Evolutionary conservation across 2,797 vertebrate genomes (phyloP).

Genomic region (Cynodonichthys magdalenae): DNA sequence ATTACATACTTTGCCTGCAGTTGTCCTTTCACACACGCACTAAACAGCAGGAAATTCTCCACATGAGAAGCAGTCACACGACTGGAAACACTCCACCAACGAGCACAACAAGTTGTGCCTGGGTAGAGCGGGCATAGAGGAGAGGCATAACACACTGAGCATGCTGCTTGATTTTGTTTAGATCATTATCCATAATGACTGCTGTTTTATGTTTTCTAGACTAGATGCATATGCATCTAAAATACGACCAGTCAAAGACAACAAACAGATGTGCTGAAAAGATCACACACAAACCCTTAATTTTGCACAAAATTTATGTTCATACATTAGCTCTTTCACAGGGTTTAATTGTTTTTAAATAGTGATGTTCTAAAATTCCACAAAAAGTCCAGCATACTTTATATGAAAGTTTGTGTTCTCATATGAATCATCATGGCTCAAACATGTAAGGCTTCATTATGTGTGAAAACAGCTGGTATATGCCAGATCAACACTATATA

Average conservation of each 20-base stretch:
- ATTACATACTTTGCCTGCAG: background rate
- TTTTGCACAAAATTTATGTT: background rate
- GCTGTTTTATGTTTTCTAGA: background rate
- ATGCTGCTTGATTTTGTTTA: background rate
- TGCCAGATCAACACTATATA: background rate
- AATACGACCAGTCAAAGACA: background rate
- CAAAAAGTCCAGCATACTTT: background rate
- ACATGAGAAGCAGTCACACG: background rate
- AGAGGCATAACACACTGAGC: background rate
- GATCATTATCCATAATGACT: background rate
- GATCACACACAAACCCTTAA: background rate
- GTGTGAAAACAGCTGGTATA: background rate
- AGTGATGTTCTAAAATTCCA: background rate
- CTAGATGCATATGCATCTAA: background rate
- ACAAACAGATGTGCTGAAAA: background rate
- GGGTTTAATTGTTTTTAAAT: background rate
- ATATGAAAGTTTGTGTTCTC: background rate
- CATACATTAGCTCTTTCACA: background rate
- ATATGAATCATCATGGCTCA: background rate
- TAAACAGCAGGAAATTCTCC: constrained; percentile 1
- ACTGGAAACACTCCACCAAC: background rate
- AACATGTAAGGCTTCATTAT: background rate
- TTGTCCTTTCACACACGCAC: background rate
- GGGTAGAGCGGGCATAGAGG: background rate
- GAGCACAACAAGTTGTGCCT: background rate